Conservation (phyloP, 1,140 invertebrate genomes). For the Protaetia brevitarsis region DNA sequence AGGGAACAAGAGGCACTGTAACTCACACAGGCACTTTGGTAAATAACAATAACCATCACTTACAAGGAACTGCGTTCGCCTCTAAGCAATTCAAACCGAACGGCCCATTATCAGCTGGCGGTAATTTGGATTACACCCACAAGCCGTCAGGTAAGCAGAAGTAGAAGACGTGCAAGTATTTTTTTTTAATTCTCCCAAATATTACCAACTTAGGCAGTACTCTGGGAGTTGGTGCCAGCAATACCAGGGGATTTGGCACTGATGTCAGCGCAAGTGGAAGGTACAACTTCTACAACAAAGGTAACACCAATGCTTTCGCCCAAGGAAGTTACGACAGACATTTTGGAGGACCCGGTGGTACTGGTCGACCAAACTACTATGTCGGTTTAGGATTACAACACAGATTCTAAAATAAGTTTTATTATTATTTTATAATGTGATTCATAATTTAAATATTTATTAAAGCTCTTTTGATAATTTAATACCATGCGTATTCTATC, state of each 20-base stretch:
- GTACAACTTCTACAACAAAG: constrained; percentile 28
- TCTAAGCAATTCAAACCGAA: constrained; percentile 29
- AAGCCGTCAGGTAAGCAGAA: constrained; percentile 26
- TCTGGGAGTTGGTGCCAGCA: constrained; percentile 24
- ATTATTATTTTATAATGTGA: too few relatives aligned
- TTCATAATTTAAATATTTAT: too few relatives aligned
- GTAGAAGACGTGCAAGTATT: background rate
- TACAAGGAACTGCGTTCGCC: constrained; percentile 24
- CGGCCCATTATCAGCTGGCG: constrained; percentile 27
- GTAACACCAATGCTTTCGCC: constrained; percentile 27
- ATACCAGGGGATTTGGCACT: constrained; percentile 29
- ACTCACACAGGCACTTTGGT: constrained; percentile 29
- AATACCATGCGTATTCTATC: too few relatives aligned
- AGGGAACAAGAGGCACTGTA: constrained; percentile 2
- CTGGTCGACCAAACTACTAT: constrained; percentile 30
- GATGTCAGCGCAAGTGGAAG: constrained; percentile 27
- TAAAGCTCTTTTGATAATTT: too few relatives aligned
- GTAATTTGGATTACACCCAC: constrained; percentile 28
- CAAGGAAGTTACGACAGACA: constrained; percentile 30
- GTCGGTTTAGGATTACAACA: constrained; percentile 24
- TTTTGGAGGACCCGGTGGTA: constrained; percentile 32
- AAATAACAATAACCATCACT: constrained; percentile 24
- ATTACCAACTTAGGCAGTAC: background rate
- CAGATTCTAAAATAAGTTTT: too few relatives aligned
- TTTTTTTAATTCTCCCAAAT: background rate